Base-by-base conservation (phyloP, 2,888 invertebrate species). In the Philopedon plagiatum region DNA sequence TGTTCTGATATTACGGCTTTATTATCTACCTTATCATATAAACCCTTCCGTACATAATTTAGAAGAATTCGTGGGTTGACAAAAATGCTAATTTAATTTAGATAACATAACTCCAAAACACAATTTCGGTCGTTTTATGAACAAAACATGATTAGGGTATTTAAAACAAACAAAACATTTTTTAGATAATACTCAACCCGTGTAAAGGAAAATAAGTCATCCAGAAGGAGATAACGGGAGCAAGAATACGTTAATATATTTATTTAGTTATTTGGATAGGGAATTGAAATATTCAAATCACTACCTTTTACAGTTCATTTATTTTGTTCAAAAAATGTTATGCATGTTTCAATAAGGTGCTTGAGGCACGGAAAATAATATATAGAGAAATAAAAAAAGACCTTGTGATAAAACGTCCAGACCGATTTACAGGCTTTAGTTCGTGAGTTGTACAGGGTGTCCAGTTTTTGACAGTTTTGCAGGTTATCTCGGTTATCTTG, bases 141-240 rank as follows among this genome's bases (percentile, higher is more conserved):
- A 39, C 39, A 39, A 39, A 39, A 34, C 34, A 34, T 9, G 11
- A 34, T 9, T 11, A 34, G 11, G 11, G 39, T 39, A 39, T 39
- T 39, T 39, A 39, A 39, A 39, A 39, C 39, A n/a, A 39, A 39
- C 39, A 39, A 39, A 39, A 13, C 39, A 4, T 39, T 39, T 39
- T 39, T 39, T 39, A 39, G 39, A 39, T 13, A 13, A 13, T 39
- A 39, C 13, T 39, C 39, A 39, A 5, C 39, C 39, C 39, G 39
- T 39, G 13, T 39, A 39, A n/a, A 13, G 39, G 39, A 39, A 39
- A 39, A 39, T 39, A 39, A 39, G 39, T 39, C 39, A 39, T 39
- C 39, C 39, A 39, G 39, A 39, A 39, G 13, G 13, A 39, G 39
- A 39, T 39, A 39, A 11, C 13, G 26, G 13, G n/a, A 5, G 13